These are phyloP conservation scores for Triops longicaudatus DNA, from an alignment of 1,140 invertebrate species.

Conservation along the genomic window DNA sequence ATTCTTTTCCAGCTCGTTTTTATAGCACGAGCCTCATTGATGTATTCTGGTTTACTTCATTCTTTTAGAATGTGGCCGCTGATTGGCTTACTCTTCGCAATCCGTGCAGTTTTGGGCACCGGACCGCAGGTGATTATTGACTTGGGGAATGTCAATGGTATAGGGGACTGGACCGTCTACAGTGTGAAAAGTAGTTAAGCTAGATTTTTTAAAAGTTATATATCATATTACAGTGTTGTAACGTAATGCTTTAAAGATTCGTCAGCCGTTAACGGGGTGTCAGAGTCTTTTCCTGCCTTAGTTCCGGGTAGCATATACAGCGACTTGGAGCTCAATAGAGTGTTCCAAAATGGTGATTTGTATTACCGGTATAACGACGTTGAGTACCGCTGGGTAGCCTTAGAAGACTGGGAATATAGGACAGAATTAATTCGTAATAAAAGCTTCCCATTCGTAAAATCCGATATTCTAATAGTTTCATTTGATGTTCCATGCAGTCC, in stretches of 20 bases:
- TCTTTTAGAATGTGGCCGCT: neutral
- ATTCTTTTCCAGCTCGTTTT: too few relatives aligned
- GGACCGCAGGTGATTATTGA: neutral
- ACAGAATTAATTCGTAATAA: constrained; percentile 14
- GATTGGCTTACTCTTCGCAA: neutral
- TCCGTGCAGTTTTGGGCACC: neutral
- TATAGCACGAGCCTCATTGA: too few relatives aligned
- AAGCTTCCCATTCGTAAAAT: neutral
- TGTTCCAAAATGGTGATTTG: constrained; percentile 23
- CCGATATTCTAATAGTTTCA: neutral
- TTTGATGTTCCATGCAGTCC: constrained; percentile 19
- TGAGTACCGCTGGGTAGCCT: constrained; percentile 26
- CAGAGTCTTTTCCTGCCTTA: neutral
- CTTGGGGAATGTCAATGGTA: neutral
- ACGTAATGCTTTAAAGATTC: neutral
- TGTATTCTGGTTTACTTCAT: neutral
- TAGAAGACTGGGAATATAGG: constrained; percentile 26
- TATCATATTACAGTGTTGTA: neutral
- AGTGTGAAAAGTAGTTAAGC: neutral
- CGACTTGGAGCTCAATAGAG: constrained; percentile 17
- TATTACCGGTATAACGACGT: constrained; percentile 28
- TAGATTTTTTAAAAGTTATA: neutral
- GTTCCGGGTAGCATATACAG: constrained; percentile 29
- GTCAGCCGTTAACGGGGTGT: neutral
- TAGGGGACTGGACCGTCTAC: neutral